phyloP scores from a whole-genome alignment of 2,888 invertebrate genomes.

The Mechanitis mazaeus region DNA sequence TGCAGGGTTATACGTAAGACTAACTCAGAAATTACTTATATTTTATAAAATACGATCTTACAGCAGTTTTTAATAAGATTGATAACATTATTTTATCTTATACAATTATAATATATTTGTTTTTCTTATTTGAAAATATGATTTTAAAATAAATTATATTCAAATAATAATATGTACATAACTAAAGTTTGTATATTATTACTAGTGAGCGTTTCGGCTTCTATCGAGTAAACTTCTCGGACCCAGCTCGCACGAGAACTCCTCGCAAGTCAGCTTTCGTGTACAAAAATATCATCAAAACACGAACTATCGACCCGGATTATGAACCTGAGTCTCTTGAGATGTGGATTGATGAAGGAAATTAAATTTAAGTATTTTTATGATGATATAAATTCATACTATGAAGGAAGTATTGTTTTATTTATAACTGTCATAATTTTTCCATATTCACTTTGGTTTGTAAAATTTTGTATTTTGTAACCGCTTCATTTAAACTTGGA shows the following conservation, averaged over 20 bases:
- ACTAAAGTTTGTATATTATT: conserved; percentile 19
- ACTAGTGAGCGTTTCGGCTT: conserved; percentile 81
- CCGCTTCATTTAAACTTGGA: too few species aligned
- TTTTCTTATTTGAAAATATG: too few species aligned
- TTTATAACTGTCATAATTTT: too few species aligned
- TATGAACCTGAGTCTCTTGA: conserved; percentile 46
- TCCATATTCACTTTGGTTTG: too few species aligned
- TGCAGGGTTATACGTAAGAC: conserved; percentile 37
- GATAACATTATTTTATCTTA: not conserved
- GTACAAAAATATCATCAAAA: conserved; percentile 71
- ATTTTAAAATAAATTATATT: too few species aligned
- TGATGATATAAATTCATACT: not conserved
- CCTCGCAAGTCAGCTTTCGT: conserved; percentile 79
- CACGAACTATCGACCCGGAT: conserved; percentile 46
- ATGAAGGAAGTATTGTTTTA: too few species aligned
- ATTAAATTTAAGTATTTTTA: conserved; percentile 1
- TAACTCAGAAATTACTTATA: not conserved
- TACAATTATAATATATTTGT: too few species aligned
- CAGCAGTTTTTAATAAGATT: conserved; percentile 36
- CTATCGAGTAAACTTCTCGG: conserved; percentile 78
- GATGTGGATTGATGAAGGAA: conserved; percentile 44
- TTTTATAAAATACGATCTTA: not conserved
- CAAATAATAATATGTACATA: too few species aligned
- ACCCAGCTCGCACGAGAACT: conserved; percentile 36
- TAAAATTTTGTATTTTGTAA: too few species aligned